Percentiles rank a stretch among this genome's conserved stretches.
Evolutionary conservation across 1,140 invertebrate species (phyloP).

Genomic region (Helicorthomorpha holstii): DNA sequence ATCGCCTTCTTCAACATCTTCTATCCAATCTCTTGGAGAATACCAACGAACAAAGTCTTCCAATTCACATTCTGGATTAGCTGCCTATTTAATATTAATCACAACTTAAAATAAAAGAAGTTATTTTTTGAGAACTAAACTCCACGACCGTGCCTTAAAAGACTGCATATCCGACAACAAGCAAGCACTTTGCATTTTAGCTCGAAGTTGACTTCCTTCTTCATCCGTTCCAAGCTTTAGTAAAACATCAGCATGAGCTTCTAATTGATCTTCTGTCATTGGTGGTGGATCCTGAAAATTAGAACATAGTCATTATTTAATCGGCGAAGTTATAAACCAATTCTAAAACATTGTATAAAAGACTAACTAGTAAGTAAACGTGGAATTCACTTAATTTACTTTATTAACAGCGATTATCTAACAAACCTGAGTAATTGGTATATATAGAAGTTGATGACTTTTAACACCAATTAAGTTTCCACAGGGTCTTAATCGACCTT

Average conservation of each 20-base stretch:
- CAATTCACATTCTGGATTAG: constrained; percentile 77
- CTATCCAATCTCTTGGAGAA: constrained; percentile 86
- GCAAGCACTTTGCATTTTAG: constrained; percentile 86
- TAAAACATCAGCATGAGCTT: constrained; percentile 83
- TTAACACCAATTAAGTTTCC: constrained; percentile 45
- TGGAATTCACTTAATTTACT: background rate
- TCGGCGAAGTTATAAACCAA: no score
- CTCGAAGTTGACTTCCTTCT: constrained; percentile 62
- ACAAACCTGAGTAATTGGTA: constrained; percentile 65
- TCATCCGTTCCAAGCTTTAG: constrained; percentile 67
- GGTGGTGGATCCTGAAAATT: constrained; percentile 60
- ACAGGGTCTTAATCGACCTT: constrained; percentile 49
- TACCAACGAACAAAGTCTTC: constrained; percentile 98
- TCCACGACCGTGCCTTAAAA: constrained; percentile 50
- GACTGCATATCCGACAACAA: constrained; percentile 95
- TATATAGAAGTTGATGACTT: constrained; percentile 53
- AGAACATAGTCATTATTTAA: constrained; percentile 1
- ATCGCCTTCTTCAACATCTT: constrained; percentile 36
- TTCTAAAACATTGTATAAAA: no score
- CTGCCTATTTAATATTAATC: constrained; percentile 41
- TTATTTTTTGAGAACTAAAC: background rate
- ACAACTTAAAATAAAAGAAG: background rate
- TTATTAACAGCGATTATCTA: background rate
- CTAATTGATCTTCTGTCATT: constrained; percentile 91
- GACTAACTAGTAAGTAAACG: background rate